Conservation (phyloP, 2,888 invertebrate genomes). For the Metopia argyrocephala region DNA sequence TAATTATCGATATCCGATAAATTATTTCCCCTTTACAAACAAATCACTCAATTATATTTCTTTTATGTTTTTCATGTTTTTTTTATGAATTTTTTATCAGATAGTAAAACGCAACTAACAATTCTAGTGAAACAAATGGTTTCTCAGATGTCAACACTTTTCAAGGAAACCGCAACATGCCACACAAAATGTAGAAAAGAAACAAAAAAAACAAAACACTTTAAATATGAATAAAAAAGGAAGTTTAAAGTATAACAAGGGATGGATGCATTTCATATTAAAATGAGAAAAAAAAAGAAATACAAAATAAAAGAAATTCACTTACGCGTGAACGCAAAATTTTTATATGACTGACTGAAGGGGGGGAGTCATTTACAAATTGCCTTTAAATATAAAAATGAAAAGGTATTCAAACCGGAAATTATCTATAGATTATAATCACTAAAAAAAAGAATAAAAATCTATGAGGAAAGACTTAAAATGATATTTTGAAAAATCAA, state of each 20-base stretch:
- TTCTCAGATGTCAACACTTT: conserved; percentile 57
- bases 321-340: conserved; percentile 57
- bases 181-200: neutral
- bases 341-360: neutral
- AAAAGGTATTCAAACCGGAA: conserved; percentile 53
- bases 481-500: neutral
- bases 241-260: neutral
- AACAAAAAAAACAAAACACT: conserved; percentile 1
- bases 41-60: conserved; percentile 50
- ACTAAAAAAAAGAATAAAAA: conserved; percentile 6
- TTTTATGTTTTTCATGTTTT: neutral
- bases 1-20: conserved; percentile 58
- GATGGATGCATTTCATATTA: conserved; percentile 54
- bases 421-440: conserved; percentile 61
- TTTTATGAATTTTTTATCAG: neutral
- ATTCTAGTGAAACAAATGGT: neutral
- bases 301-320: conserved; percentile 20
- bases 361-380: too few species aligned
- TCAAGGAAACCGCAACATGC: conserved; percentile 55
- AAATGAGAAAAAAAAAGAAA: neutral
- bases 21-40: conserved; percentile 54
- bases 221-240: neutral
- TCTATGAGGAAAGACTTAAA: neutral
- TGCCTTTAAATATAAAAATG: neutral
- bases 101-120: too few species aligned